These are phyloP conservation scores for Temnothorax curvispinosus DNA, from an alignment of 1,140 invertebrate genomes.

Conservation along the genomic window DNA sequence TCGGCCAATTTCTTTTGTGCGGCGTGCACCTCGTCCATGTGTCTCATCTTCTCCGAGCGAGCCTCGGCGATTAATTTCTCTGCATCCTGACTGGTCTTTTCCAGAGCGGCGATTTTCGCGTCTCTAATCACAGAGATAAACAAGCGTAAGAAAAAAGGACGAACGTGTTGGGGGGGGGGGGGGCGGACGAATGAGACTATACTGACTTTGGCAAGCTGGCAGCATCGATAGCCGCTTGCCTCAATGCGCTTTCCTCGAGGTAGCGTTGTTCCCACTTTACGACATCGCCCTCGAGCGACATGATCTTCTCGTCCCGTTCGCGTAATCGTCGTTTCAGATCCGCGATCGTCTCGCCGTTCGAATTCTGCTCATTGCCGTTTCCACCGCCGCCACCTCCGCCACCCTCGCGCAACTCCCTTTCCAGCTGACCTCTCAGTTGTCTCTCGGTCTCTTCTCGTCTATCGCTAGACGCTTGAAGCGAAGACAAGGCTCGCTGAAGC, in stretches of 20 bases:
- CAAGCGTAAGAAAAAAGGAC: not conserved
- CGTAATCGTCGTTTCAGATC: conserved; percentile 90
- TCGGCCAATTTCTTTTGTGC: conserved; percentile 94
- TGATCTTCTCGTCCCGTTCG: conserved; percentile 93
- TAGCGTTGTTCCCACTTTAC: conserved; percentile 96
- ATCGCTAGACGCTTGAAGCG: conserved; percentile 93
- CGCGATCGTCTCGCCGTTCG: conserved; percentile 87
- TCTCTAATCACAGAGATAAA: conserved; percentile 86
- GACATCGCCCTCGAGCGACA: conserved; percentile 93
- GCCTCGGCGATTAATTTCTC: conserved; percentile 95
- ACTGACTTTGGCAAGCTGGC: conserved; percentile 93
- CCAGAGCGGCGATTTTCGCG: conserved; percentile 93
- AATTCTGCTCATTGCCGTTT: conserved; percentile 77
- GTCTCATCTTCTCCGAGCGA: conserved; percentile 93
- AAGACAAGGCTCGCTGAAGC: conserved; percentile 93
- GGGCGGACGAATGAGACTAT: not conserved
- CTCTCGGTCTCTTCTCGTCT: conserved; percentile 94
- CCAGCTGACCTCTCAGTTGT: conserved; percentile 92
- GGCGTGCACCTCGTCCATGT: conserved; percentile 94
- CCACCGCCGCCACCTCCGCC: conserved; percentile 85
- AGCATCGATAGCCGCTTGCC: conserved; percentile 94
- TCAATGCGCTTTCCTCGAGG: conserved; percentile 93
- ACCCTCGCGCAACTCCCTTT: conserved; percentile 91
- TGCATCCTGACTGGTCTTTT: conserved; percentile 94
- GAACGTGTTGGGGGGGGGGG: not conserved